phyloP scores from a whole-genome alignment of 2,888 invertebrate species.

The Apotomis capreana region DNA sequence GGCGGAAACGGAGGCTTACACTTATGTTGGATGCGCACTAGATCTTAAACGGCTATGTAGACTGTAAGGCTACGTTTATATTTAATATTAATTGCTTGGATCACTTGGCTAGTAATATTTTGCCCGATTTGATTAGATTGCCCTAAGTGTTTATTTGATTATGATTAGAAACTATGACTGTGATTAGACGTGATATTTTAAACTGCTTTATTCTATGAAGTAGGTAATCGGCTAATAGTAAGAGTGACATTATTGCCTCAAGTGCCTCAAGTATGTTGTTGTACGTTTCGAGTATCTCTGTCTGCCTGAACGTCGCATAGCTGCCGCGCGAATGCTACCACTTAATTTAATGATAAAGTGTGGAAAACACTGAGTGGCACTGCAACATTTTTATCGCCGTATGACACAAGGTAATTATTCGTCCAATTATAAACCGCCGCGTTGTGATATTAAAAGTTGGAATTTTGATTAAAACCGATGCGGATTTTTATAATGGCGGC shows the following conservation, averaged over 20 bases:
- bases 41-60: not conserved
- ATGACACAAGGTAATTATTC: slow-evolving; percentile 71
- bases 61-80: not conserved
- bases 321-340: slow-evolving; percentile 41
- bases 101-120: not conserved
- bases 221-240: not conserved
- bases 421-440: slow-evolving; percentile 70
- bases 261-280: not conserved
- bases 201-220: not conserved
- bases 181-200: too few species aligned
- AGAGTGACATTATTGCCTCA: not conserved
- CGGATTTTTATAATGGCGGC: slow-evolving; percentile 74
- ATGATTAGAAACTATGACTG: too few species aligned
- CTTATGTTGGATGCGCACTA: not conserved
- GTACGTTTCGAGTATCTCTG: not conserved
- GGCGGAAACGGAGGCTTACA: not conserved
- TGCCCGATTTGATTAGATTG: too few species aligned
- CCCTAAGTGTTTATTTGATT: too few species aligned
- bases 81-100: not conserved
- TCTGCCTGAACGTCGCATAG: slow-evolving; percentile 18
- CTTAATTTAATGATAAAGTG: slow-evolving; percentile 58
- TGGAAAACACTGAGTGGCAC: slow-evolving; percentile 52
- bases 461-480: slow-evolving; percentile 79
- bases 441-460: slow-evolving; percentile 72
- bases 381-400: slow-evolving; percentile 61